These are phyloP conservation scores for Merops nubicus DNA, from an alignment of 2,113 vertebrate genomes.

Conservation along the genomic window DNA sequence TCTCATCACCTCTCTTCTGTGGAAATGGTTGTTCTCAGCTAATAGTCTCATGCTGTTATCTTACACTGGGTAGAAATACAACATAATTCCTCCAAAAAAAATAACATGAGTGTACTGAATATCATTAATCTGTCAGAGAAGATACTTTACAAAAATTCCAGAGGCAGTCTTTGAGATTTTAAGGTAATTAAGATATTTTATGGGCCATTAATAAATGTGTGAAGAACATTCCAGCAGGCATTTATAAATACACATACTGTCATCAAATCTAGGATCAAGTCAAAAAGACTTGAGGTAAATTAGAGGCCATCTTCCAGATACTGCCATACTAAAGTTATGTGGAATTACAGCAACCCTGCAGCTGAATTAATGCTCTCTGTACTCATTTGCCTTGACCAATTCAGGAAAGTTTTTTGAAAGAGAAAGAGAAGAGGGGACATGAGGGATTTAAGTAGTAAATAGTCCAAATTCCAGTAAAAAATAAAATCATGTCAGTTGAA, in stretches of 20 bases:
- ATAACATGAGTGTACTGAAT: background rate
- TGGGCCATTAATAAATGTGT: background rate
- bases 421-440: background rate
- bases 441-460: background rate
- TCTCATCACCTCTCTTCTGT: background rate
- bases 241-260: background rate
- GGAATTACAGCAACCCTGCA: fast-evolving
- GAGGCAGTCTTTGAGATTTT: background rate
- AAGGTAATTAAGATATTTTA: background rate
- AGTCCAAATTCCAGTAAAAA: background rate
- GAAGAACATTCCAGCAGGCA: background rate
- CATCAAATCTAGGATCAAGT: background rate
- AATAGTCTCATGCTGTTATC: background rate
- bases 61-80: background rate
- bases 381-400: background rate
- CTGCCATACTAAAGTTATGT: background rate
- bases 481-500: background rate
- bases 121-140: background rate
- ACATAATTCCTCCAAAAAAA: background rate
- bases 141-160: background rate
- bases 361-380: background rate
- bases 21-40: background rate
- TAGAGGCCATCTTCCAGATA: background rate
- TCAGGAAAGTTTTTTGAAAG: background rate
- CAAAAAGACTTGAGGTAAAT: background rate